Base-by-base conservation (phyloP, 1,140 invertebrate species). In the Bombus huntii region DNA sequence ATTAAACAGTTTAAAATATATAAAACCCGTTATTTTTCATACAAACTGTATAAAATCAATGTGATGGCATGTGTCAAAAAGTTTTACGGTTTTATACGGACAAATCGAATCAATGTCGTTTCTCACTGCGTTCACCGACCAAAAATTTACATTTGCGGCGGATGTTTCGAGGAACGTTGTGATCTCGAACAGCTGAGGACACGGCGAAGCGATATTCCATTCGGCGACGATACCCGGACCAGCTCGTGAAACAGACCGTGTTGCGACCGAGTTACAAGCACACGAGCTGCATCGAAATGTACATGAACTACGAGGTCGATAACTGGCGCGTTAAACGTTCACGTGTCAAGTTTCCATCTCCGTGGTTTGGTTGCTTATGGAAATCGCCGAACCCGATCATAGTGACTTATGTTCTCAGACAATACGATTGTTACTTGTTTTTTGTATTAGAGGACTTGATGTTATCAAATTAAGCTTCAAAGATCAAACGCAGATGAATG, bases 261-360 rank as follows among this genome's bases (percentile, higher is more conserved):
- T 80, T 85, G 68, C 77, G 13, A 65, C 31, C 44, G 39, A 39
- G 68, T 72, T 80, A 85, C 83, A 80, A 44, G 83, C 53, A 37
- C 68, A 25, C 47, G 47, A 59, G 70, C 68, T 73, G 76, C 53
- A 72, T 72, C 79, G 78, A 59, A 53, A 81, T 66, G 78, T 44
- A 28, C 78, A 44, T 39, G 84, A 79, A 57, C 77, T 42, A 74
- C 25, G 78, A 81, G 79, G 71, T 85, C 78, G 84, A 81, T 85
- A 81, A 81, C 84, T 81, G 59, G 59, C 71, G 71, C 62, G 79
- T 85, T 81, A 75, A 85, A 81, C 79, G 71, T 22, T 80, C 62
- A 85, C 79, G 84, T 66, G 79, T 85, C 84, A 75, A 85, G 78
- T 81, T 74, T 42, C 53, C 39, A 18, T 34, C 15, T 78, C 47